Base-by-base conservation (phyloP, 2,888 invertebrate genomes). In the Agrochola macilenta region DNA sequence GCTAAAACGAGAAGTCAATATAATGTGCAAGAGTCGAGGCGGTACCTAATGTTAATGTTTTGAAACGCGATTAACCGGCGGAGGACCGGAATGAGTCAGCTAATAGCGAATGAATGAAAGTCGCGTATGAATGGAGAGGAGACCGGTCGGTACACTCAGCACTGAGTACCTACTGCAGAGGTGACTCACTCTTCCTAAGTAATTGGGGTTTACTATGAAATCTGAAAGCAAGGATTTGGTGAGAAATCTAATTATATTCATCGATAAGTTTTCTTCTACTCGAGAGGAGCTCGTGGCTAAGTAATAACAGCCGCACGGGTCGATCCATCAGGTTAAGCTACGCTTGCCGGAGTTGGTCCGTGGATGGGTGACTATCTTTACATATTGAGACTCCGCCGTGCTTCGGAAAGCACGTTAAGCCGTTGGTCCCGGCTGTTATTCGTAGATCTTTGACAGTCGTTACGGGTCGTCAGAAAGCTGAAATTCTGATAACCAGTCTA, bases 91-190 rank as follows among this genome's bases (percentile, higher is more conserved):
- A 52, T 83, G 74, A 86, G 69, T 86, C 86, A 69, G n/a, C 66
- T 75, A 58, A 46, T 61, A n/a, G 54, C 69, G 26, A 72, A 75
- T 84, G 74, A 86, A 84, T 86, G 83, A 84, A 84, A 84, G 86
- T 86, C 54, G 81, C 23, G 65, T 58, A 73, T 83, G 73, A 86
- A 84, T 86, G 78, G 74, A 82, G 78, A 83, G 69, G 74, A 49
- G 74, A 82, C 78, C 78, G 86, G 83, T 72, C 70, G 49, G 60
- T 17, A 20, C 49, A 14, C 49, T 58, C 39, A 5, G 61, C 14
- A 12, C 57, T n/a, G 5, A 35, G 43, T 64, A 64, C 12, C 43
- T 65, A 17, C 12, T 1, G 26, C 39, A 26, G 35, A 52, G 26
- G 49, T 86, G 83, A 83, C 69, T 86, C 86, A 86, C 49, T n/a